These are phyloP conservation scores for Zophobas atratus DNA, from an alignment of 1,140 invertebrate species.

Conservation along the genomic window DNA sequence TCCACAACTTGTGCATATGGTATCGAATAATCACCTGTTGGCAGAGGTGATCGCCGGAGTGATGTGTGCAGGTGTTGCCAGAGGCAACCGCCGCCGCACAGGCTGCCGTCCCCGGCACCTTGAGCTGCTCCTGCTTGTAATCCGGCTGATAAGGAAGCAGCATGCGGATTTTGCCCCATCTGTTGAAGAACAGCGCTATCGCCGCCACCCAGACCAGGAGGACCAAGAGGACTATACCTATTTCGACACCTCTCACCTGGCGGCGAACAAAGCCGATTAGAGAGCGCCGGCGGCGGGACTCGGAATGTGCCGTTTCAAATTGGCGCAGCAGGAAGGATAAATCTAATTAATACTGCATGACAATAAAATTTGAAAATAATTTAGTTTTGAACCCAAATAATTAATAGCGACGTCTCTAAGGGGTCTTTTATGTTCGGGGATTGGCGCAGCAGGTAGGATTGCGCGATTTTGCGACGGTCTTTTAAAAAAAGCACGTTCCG, in stretches of 20 bases:
- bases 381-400: no score
- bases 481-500: no score
- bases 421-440: no score
- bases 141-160: slow-evolving; percentile 92
- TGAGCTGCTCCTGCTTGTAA: slow-evolving; percentile 87
- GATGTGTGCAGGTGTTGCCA: slow-evolving; percentile 70
- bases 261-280: slow-evolving; percentile 54
- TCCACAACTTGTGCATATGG: slow-evolving; percentile 1
- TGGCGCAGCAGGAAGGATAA: no score
- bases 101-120: slow-evolving; percentile 84
- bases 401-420: no score
- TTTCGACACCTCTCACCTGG: slow-evolving; percentile 88
- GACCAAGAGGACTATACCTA: slow-evolving; percentile 89
- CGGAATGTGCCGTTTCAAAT: no score
- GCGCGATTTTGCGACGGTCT: no score
- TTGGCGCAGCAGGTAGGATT: no score
- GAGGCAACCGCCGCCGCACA: slow-evolving; percentile 74
- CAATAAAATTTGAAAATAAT: no score
- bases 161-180: slow-evolving; percentile 91
- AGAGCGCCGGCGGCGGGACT: no score
- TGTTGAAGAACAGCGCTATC: slow-evolving; percentile 85
- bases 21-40: slow-evolving; percentile 71
- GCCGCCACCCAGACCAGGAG: slow-evolving; percentile 85
- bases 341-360: no score
- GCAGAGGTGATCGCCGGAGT: slow-evolving; percentile 74